phyloP scores from a whole-genome alignment of 92 coral and sea anemone genomes.

The Meandrina meandrites region DNA sequence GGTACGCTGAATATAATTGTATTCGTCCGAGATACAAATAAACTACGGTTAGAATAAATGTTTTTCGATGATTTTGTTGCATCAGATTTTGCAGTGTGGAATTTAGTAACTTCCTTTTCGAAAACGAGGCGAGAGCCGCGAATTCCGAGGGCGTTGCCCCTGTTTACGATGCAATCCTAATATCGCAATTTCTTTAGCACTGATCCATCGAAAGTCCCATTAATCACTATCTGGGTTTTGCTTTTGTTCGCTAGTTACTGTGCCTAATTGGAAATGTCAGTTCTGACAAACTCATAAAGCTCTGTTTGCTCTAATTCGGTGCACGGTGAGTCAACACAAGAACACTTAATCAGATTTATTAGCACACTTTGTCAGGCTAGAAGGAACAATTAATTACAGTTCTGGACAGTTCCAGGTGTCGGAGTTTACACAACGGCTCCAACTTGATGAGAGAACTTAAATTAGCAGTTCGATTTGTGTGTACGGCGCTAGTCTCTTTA shows the following conservation, averaged over 20 bases:
- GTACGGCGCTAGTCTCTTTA: not conserved
- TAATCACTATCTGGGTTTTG: constrained; percentile 21
- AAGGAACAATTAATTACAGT: constrained; percentile 26
- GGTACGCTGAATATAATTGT: not conserved
- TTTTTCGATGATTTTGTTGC: not conserved
- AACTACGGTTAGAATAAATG: not conserved
- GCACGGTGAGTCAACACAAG: constrained; percentile 20
- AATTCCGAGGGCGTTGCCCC: constrained; percentile 24
- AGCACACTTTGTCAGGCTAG: constrained; percentile 13
- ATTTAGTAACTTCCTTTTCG: not conserved
- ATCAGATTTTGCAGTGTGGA: not conserved
- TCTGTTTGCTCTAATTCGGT: constrained; percentile 20
- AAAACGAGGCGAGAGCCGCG: not conserved
- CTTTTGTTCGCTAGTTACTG: constrained; percentile 36
- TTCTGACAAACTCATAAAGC: constrained; percentile 31
- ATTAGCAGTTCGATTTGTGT: constrained; percentile 10
- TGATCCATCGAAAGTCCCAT: constrained; percentile 39
- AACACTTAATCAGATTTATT: constrained; percentile 47
- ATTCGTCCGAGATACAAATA: no score
- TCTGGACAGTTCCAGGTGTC: constrained; percentile 32
- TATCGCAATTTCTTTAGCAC: constrained; percentile 35
- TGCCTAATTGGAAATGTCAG: constrained; percentile 42
- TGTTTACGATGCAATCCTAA: constrained; percentile 12
- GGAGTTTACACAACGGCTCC: constrained; percentile 19
- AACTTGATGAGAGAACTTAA: constrained; percentile 26